These are phyloP conservation scores for Oreohelix idahoensis DNA, from an alignment of 1,140 invertebrate species.

Conservation along the genomic window DNA sequence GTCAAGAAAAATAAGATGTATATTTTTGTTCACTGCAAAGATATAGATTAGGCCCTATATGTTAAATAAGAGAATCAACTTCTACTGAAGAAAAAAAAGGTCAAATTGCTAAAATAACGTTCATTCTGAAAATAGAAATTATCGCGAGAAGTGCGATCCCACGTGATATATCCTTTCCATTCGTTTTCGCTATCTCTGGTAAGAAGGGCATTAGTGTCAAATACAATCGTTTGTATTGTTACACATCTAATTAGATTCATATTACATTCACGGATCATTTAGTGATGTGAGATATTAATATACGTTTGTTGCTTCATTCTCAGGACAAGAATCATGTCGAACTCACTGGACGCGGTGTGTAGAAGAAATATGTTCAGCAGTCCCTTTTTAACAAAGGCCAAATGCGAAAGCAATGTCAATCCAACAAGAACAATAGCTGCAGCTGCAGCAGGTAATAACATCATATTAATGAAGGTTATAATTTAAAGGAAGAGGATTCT, in stretches of 20 bases:
- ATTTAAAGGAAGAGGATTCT: too few species aligned
- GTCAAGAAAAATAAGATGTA: too few species aligned
- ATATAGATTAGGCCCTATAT: too few species aligned
- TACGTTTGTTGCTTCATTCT: conserved; percentile 6
- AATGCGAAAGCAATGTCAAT: conserved; percentile 54
- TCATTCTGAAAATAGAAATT: conserved; percentile 14
- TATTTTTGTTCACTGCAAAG: too few species aligned
- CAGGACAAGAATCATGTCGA: conserved; percentile 45
- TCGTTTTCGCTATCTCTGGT: conserved; percentile 19
- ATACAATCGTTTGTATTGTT: neutral
- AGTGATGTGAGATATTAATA: neutral
- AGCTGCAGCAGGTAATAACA: conserved; percentile 50
- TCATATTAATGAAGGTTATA: too few species aligned
- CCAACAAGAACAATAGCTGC: conserved; percentile 68
- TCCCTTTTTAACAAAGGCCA: conserved; percentile 75
- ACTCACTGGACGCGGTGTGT: conserved; percentile 42
- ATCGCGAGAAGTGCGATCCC: neutral
- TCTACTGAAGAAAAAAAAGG: too few species aligned
- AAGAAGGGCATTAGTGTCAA: conserved; percentile 31
- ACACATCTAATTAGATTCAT: neutral
- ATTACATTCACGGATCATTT: neutral
- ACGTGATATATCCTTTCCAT: conserved; percentile 7
- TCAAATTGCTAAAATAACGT: too few species aligned
- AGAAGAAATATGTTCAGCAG: conserved; percentile 81
- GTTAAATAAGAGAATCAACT: too few species aligned